These are phyloP conservation scores for Polydrusus pterygomalis DNA, from an alignment of 2,888 invertebrate species.

Conservation along the genomic window DNA sequence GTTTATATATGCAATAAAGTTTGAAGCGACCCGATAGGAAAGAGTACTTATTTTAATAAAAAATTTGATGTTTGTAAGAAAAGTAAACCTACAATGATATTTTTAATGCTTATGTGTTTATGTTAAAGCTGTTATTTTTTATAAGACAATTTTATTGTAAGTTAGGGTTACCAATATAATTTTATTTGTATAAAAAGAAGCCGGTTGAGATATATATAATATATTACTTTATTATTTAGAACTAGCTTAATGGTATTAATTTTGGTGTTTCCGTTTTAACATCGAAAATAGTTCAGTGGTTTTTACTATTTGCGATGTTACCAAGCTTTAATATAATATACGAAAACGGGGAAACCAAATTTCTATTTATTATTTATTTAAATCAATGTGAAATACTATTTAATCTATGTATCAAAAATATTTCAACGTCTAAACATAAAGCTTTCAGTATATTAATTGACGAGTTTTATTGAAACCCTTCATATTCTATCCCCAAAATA, in stretches of 20 bases:
- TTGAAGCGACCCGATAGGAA: conserved; percentile 35
- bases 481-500: too few relatives aligned
- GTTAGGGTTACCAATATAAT: conserved; percentile 65
- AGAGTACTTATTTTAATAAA: conserved; percentile 59
- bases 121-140: conserved; percentile 64
- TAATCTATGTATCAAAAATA: conserved; percentile 70
- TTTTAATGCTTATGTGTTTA: conserved; percentile 60
- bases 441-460: conserved; percentile 66
- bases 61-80: conserved; percentile 39
- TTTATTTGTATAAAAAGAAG: conserved; percentile 67
- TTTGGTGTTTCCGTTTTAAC: conserved; percentile 43
- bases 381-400: conserved; percentile 70
- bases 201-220: conserved; percentile 60
- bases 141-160: conserved; percentile 63
- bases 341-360: conserved; percentile 55
- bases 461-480: conserved; percentile 40
- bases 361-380: conserved; percentile 63
- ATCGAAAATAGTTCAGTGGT: conserved; percentile 65
- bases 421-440: conserved; percentile 65
- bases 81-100: conserved; percentile 61
- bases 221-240: conserved; percentile 57
- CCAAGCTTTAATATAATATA: conserved; percentile 43
- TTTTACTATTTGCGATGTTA: conserved; percentile 59
- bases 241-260: conserved; percentile 60
- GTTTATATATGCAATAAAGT: conserved; percentile 1